Base-by-base conservation (phyloP, 2,113 vertebrate genomes). In the Anolis carolinensis region DNA sequence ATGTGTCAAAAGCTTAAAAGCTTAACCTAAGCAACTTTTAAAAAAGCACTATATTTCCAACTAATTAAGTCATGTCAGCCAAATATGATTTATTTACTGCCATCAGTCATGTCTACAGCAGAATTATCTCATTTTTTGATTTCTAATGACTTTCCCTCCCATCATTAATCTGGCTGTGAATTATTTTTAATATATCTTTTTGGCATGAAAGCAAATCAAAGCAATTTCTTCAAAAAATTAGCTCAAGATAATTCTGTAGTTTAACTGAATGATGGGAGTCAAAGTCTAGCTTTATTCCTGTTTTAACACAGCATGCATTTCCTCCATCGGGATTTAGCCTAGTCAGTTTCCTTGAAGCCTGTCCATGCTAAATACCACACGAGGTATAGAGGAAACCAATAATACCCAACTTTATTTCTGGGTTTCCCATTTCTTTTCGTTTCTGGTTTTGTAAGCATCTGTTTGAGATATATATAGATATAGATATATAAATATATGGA, bases 31-130 rank as follows among this genome's bases (percentile, higher is more conserved):
- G 92, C 93, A 95, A 94, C 92, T 95, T 95, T 32, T 94, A 92
- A 93, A 92, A 91, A 95, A 96, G 92, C 5, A 9, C 84, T 76
- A 77, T 89, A 83, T 95, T 96, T 96, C 95, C 93, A 96, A 81
- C 95, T 96, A 96, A 96, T 95, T 95, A 96, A 96, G 79, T 89
- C 50, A 86, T 91, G 95, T 93, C 96, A 95, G 81, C 89, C 93
- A 94, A 90, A 92, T 91, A 87, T 90, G 91, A 95, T 96, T 95
- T 94, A 95, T 92, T 92, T 93, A 92, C 85, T 85, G 81, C 89
- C 88, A 94, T 95, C 92, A 91, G 81, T 96, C 94, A 94, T 88
- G 82, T 92, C 86, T 83, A 90, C 84, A 93, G 88, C 76, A 89
- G 86, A 93, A 95, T 91, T 94, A 93, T 93, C 93, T 92, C 87